Conservation (phyloP, 2,113 vertebrate genomes). For the Bubalus kerabau region DNA sequence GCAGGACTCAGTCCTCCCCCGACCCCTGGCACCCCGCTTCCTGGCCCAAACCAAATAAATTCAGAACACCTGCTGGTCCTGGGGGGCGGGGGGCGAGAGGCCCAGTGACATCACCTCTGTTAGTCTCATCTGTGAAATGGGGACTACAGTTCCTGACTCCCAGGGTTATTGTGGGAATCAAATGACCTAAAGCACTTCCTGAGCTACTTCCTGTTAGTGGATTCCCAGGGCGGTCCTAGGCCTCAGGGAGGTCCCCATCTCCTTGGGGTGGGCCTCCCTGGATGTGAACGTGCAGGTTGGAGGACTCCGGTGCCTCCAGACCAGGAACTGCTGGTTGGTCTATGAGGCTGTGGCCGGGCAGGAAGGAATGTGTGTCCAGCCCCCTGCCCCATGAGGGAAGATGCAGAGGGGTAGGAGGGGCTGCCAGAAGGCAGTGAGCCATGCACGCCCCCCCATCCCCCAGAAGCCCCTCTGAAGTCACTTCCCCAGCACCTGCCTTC, state of each 20-base stretch:
- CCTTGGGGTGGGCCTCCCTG: not conserved
- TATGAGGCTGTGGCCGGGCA: accelerated
- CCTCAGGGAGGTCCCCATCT: not conserved
- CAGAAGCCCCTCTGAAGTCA: not conserved
- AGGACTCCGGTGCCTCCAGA: not conserved
- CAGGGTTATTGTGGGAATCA: accelerated
- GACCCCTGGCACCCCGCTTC: not conserved
- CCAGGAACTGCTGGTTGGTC: not conserved
- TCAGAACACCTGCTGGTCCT: not conserved
- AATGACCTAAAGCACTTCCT: accelerated
- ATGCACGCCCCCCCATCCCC: accelerated
- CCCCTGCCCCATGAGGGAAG: not conserved
- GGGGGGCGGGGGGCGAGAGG: accelerated
- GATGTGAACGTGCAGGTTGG: accelerated
- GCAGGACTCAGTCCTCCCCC: not conserved
- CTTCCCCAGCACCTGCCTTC: slow-evolving; percentile 33
- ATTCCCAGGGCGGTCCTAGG: not conserved
- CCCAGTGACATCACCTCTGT: not conserved
- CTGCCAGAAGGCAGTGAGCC: accelerated
- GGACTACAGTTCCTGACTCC: accelerated
- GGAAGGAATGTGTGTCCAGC: not conserved
- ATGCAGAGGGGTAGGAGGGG: not conserved
- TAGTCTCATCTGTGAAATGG: not conserved
- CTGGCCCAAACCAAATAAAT: not conserved
- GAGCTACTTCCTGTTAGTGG: accelerated